Evolutionary conservation across 2,113 vertebrate genomes (phyloP).

Genomic region (Apodemus speciosus): DNA sequence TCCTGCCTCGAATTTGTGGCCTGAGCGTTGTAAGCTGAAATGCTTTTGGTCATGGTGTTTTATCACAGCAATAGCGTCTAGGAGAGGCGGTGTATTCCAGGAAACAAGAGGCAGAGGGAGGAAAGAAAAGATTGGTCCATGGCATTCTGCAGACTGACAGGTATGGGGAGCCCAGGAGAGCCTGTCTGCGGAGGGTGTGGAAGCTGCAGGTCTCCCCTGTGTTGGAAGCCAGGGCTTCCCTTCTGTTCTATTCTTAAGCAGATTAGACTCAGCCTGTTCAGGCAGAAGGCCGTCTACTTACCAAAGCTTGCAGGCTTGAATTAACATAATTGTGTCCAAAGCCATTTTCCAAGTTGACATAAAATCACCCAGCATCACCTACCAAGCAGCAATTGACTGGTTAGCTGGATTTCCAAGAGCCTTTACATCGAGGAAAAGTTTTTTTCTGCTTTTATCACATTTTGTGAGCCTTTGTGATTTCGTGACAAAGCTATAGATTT

Average conservation of each 20-base stretch:
- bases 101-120: not conserved
- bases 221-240: not conserved
- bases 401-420: slow-evolving; percentile 44
- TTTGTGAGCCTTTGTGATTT: slow-evolving; percentile 46
- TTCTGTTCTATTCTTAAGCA: not conserved
- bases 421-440: slow-evolving; percentile 7
- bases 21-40: not conserved
- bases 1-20: not conserved
- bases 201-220: not conserved
- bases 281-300: not conserved
- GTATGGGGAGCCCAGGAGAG: not conserved
- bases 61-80: not conserved
- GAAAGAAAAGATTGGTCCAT: not conserved
- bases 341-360: not conserved
- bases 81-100: not conserved
- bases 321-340: slow-evolving; percentile 15
- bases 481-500: slow-evolving; percentile 38
- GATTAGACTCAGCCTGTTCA: not conserved
- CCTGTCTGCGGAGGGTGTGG: not conserved
- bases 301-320: not conserved
- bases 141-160: not conserved
- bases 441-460: slow-evolving; percentile 35
- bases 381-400: not conserved
- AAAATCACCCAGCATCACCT: slow-evolving; percentile 10
- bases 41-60: not conserved